Percentiles rank a stretch among this genome's conserved stretches.
These are phyloP conservation scores for Thamnaconus septentrionalis DNA, from an alignment of 2,113 vertebrate species.

Conservation along the genomic window DNA sequence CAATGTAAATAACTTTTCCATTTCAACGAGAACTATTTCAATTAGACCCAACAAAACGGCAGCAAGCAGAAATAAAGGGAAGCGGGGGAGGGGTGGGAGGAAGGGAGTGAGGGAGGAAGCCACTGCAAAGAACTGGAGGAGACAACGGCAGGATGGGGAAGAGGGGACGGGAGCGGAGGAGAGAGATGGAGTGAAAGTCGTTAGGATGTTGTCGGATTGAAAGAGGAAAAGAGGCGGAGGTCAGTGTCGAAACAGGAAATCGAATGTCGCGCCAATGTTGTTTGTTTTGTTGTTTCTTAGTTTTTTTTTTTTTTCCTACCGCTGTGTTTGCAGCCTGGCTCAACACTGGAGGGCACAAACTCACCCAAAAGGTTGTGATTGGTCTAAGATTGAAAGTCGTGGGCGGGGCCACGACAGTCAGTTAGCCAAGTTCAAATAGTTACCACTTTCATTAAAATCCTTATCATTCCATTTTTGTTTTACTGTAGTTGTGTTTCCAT, in stretches of 20 bases:
- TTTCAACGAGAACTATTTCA: constrained; percentile 66
- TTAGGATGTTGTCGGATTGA: constrained; percentile 72
- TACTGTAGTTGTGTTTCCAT: no score
- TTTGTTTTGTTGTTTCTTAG: constrained; percentile 58
- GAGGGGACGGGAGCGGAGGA: constrained; percentile 29
- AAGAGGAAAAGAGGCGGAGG: constrained; percentile 44
- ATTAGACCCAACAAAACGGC: constrained; percentile 46
- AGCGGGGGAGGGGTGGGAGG: neutral
- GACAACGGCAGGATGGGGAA: constrained; percentile 30
- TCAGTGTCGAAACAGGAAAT: constrained; percentile 71
- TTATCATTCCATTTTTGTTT: no score
- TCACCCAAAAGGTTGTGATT: no score
- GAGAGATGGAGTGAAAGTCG: constrained; percentile 60
- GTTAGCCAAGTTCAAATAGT: no score
- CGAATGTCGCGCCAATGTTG: constrained; percentile 55
- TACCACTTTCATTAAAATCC: no score
- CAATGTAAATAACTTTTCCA: constrained; percentile 69
- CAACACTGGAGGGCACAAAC: neutral
- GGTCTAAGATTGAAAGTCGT: constrained; percentile 3
- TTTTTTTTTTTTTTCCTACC: constrained; percentile 16
- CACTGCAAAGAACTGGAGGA: constrained; percentile 41
- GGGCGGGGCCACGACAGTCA: neutral
- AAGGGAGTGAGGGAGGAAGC: constrained; percentile 23
- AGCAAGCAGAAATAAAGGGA: constrained; percentile 39
- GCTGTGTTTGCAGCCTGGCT: neutral